A percentile compares a stretch with the other conserved stretches of the same genome.
Evolutionary conservation across 1,140 invertebrate species (phyloP).

Genomic region (Heliconius nattereri): DNA sequence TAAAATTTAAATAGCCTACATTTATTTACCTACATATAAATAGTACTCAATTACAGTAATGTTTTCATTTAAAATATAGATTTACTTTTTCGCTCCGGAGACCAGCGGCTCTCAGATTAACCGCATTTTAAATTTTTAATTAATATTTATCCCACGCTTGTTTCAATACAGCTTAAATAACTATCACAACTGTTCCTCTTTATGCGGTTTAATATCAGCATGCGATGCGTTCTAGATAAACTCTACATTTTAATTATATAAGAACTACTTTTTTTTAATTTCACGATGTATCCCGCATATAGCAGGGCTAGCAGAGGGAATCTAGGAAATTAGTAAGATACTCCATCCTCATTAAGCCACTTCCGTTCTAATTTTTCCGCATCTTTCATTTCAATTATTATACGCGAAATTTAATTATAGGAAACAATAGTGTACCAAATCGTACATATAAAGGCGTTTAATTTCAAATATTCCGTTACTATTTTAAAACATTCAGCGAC

Average conservation of each 20-base stretch:
- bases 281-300: no score
- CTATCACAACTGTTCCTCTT: slow-evolving; percentile 5
- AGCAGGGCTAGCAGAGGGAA: no score
- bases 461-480: no score
- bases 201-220: not conserved
- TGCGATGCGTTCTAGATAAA: not conserved
- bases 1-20: no score
- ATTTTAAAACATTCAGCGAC: no score
- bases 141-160: slow-evolving; percentile 2
- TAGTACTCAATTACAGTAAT: not conserved
- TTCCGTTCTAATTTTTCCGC: no score
- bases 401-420: no score
- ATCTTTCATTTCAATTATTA: no score
- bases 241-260: not conserved
- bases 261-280: no score
- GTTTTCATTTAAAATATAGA: slow-evolving; percentile 10
- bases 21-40: not conserved
- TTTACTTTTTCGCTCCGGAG: not conserved
- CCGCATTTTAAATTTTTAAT: slow-evolving; percentile 11
- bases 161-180: slow-evolving; percentile 9
- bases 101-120: not conserved
- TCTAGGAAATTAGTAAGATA: not conserved
- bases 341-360: not conserved
- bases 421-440: no score
- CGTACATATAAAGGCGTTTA: no score